These are phyloP conservation scores for Hippocampus abdominalis DNA, from an alignment of 2,113 vertebrate species.

Conservation along the genomic window DNA sequence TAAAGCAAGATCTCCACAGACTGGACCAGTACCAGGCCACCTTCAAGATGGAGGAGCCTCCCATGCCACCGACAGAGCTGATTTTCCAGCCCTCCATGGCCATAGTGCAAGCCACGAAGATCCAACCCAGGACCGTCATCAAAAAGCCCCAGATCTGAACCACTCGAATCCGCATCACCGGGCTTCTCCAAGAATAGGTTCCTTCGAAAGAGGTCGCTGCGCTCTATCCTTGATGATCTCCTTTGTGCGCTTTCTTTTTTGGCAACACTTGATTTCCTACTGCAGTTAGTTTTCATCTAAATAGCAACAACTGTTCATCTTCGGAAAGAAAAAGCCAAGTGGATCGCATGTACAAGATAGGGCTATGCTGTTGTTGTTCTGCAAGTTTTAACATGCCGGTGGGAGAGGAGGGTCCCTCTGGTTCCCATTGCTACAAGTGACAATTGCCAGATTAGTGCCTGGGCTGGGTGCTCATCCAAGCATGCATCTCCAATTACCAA, in stretches of 20 bases:
- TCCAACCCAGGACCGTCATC: slow-evolving; percentile 83
- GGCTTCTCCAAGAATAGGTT: not conserved
- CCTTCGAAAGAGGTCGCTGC: not conserved
- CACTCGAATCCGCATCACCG: slow-evolving; percentile 64
- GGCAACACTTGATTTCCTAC: not conserved
- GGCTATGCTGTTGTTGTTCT: slow-evolving; percentile 10
- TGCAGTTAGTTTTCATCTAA: not conserved
- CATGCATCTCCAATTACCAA: slow-evolving; percentile 55
- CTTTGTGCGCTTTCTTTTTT: not conserved
- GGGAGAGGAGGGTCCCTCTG: slow-evolving; percentile 34
- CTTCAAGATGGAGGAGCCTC: slow-evolving; percentile 76
- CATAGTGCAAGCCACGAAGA: slow-evolving; percentile 87
- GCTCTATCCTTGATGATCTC: not conserved
- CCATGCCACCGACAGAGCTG: slow-evolving; percentile 83
- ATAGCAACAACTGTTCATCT: not conserved
- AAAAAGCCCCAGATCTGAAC: slow-evolving; percentile 86
- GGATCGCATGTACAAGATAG: not conserved
- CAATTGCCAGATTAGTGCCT: slow-evolving; percentile 12
- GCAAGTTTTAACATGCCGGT: slow-evolving; percentile 30
- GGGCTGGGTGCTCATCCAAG: slow-evolving; percentile 42
- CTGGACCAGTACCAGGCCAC: slow-evolving; percentile 92
- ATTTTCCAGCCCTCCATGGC: slow-evolving; percentile 96
- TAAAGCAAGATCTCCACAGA: slow-evolving; percentile 89
- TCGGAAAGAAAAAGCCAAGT: not conserved
- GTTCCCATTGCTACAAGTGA: slow-evolving; percentile 51